Base-by-base conservation (phyloP, 2,888 invertebrate species). In the Pachymerium ferrugineum region DNA sequence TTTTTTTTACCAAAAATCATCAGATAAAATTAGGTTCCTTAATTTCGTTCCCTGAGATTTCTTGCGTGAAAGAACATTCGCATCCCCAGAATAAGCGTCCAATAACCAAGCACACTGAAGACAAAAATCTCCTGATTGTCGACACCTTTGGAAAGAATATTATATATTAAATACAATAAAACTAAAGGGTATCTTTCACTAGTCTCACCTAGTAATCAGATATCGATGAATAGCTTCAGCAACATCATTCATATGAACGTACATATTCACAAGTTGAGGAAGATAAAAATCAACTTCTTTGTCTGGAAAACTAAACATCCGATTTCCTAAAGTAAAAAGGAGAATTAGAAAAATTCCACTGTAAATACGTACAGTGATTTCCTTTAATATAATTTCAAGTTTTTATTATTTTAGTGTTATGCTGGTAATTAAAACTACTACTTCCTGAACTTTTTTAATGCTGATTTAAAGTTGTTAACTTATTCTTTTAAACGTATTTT, bases 261-360 rank as follows among this genome's bases (percentile, higher is more conserved):
- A 99, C 94, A 99, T 95, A 80, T 94, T 94, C 80, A 99, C 91
- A 81, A 99, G 85, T 85, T 99, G 99, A 70, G 98, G 98, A 82
- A 99, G 88, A 85, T 97, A 99, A 83, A 97, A 94, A 85, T 99
- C 97, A 77, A 98, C 95, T 78, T 97, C 95, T 77, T 87, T 87
- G 82, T 93, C 89, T 31, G 90, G 89, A 84, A 98, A 98, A 83
- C 92, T 94, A 85, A 98, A 98, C 85, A 99, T 89, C 84, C 95
- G 93, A 86, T 98, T 98, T 77, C 95, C 89, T 89, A 81, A 85
- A 80, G 76, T 69, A 77, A 77, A 42, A 42, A 42, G 16, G 16
- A 74, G 74, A 16, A 73, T 75, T 54, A 35, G 25, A 29, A 73
- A 10, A 22, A 25, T n/a, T n/a, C n/a, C n/a, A n/a, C n/a, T n/a